These are phyloP conservation scores for Chelon auratus DNA, from an alignment of 2,797 vertebrate species.

Conservation along the genomic window DNA sequence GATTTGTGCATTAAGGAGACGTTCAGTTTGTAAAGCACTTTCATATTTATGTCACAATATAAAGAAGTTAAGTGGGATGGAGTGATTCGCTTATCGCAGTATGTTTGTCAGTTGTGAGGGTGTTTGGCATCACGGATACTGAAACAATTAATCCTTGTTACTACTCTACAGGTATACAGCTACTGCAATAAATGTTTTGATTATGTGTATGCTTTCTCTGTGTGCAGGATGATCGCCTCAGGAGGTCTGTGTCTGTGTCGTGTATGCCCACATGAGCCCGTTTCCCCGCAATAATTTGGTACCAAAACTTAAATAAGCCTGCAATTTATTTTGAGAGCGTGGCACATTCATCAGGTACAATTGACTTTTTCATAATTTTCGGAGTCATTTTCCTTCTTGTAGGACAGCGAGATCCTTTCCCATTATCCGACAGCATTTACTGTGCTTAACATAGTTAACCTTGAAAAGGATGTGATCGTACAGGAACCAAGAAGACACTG, in stretches of 20 bases:
- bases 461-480: neutral
- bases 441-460: neutral
- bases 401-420: neutral
- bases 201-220: constrained; percentile 83
- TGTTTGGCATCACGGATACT: constrained; percentile 98
- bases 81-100: constrained; percentile 97
- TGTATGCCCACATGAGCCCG: constrained; percentile 9
- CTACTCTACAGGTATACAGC: constrained; percentile 98
- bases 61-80: constrained; percentile 87
- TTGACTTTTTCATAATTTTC: neutral
- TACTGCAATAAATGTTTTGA: constrained; percentile 99
- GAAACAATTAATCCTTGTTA: constrained; percentile 99
- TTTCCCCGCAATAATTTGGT: neutral
- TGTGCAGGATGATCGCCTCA: constrained; percentile 61
- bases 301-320: neutral
- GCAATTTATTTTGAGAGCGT: neutral
- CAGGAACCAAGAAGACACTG: neutral
- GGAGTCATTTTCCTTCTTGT: neutral
- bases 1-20: constrained; percentile 89
- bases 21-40: constrained; percentile 93
- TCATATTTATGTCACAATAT: constrained; percentile 91
- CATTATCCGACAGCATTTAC: neutral
- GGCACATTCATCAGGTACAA: neutral
- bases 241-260: constrained; percentile 46
- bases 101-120: constrained; percentile 96